Evolutionary conservation across 2,888 invertebrate species (phyloP), one percentile per base, ranked within the genome.

Genomic region (Acleris literana): DNA sequence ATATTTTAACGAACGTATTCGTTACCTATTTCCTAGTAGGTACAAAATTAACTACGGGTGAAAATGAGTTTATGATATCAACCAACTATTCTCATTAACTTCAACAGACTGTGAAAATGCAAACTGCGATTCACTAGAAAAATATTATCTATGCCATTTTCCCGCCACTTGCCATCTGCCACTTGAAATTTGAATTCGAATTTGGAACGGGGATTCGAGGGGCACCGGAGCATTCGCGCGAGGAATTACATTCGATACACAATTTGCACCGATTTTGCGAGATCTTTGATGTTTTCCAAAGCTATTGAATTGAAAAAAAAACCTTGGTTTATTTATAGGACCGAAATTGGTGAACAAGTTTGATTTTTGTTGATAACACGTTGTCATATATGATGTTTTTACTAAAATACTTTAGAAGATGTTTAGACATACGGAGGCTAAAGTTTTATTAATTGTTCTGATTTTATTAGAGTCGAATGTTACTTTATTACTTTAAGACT

Each of bases 161-260:
- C 65, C 60, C 60, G 65, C 51, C 60, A 65, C 55, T 56, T 65
- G 65, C 65, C 60, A 65, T 65, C 65, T 65, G 65, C 65, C 65
- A 65, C 65, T 65, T 56, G 60, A 65, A 65, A 55, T 64, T 65
- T 65, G 56, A 65, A 65, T 65, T 65, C 48, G 51, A 49, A 65
- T 43, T 65, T 61, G 51, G 55, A 60, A 65, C 60, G 44, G 49
- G 56, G 17, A 64, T 39, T 54, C 49, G 65, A 44, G 65, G 60
- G 29, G 60, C 63, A 56, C 51, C 56, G 60, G 51, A 60, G 65
- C 65, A 49, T 55, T 55, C 53, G 55, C 60, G 60, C 65, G 65
- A 55, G 51, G 65, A 61, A 65, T 64, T 64, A 64, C 65, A 65
- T 65, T 65, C 65, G 62, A 66, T 62, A 62, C 18, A 57, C 66